phyloP scores from a whole-genome alignment of 35 echinoderm and acorn worm species.

The Apostichopus parvimensis region DNA sequence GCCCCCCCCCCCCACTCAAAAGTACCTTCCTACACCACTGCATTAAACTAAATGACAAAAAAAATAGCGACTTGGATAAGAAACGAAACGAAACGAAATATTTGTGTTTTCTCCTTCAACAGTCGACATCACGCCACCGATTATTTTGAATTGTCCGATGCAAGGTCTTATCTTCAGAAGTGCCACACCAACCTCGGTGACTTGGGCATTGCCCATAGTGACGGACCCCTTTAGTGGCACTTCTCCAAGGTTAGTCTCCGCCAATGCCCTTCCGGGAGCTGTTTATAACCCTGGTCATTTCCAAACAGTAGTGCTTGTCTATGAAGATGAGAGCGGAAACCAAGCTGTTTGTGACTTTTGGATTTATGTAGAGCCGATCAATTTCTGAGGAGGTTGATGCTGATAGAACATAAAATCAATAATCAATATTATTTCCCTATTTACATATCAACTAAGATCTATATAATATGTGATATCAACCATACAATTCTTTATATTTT shows the following conservation, averaged over 20 bases:
- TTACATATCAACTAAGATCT: no score
- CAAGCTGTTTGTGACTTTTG: background rate
- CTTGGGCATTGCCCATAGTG: background rate
- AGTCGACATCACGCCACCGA: background rate
- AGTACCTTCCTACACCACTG: no score
- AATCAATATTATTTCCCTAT: no score
- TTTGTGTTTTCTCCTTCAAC: no score
- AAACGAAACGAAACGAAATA: background rate
- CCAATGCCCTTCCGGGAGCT: background rate
- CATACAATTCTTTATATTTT: no score
- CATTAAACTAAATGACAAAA: background rate
- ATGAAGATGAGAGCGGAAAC: background rate
- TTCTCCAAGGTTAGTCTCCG: background rate
- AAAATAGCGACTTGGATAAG: background rate
- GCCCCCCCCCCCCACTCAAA: no score
- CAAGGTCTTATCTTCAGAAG: background rate
- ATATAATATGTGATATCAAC: no score
- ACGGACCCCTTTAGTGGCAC: background rate
- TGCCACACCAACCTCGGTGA: background rate
- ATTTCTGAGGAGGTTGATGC: no score
- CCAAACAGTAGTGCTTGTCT: background rate
- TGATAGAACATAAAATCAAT: no score
- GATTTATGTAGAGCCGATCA: slow-evolving; percentile 1
- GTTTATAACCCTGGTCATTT: background rate
- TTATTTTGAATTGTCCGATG: background rate